Conservation (phyloP, 2,797 vertebrate genomes). For the Trachops cirrhosus region DNA sequence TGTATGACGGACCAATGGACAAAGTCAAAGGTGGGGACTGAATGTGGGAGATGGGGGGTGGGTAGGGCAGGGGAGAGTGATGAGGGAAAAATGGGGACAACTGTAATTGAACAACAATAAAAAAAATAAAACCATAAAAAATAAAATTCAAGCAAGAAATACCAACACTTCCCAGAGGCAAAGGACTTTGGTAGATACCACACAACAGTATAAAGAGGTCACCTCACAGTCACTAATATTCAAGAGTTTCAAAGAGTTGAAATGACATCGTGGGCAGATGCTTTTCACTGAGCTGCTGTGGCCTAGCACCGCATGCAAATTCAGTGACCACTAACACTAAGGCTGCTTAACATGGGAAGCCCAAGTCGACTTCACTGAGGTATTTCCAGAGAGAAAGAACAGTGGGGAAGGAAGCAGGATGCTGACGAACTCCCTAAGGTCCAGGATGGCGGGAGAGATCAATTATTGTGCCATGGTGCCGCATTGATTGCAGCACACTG, state of each 20-base stretch:
- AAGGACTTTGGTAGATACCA: background rate
- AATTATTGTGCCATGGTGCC: background rate
- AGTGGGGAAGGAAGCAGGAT: background rate
- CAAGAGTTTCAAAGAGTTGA: background rate
- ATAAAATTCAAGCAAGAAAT: background rate
- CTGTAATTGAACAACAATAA: no score
- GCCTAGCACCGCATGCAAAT: background rate
- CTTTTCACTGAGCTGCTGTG: background rate
- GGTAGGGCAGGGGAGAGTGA: no score
- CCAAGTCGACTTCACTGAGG: background rate
- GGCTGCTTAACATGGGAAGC: slow-evolving; percentile 29
- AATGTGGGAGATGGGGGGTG: no score
- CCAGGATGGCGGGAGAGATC: background rate
- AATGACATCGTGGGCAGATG: background rate
- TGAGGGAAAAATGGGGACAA: no score
- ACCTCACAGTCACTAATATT: background rate
- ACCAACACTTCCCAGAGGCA: background rate
- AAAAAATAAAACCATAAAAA: no score
- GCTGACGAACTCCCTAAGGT: slow-evolving; percentile 9
- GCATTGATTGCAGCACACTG: slow-evolving; percentile 41
- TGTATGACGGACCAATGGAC: no score
- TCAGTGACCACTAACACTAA: background rate
- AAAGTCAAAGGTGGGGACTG: no score
- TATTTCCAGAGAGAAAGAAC: slow-evolving; percentile 45
- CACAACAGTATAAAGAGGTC: background rate